These are phyloP conservation scores for Drosophila mercatorum DNA, from an alignment of 2,888 invertebrate species.

Conservation along the genomic window DNA sequence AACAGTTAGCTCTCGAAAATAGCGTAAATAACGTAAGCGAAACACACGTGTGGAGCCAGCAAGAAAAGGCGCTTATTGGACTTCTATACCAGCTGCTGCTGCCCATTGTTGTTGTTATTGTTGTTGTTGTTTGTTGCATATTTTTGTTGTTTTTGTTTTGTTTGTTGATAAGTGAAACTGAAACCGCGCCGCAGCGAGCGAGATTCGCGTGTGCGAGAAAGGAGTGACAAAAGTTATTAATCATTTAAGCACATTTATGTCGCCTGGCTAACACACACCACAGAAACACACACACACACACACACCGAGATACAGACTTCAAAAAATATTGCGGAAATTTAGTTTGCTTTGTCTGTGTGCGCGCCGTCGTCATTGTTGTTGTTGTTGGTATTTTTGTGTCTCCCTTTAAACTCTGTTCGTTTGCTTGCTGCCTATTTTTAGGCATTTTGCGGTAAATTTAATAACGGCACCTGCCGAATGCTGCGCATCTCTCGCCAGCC, in stretches of 20 bases:
- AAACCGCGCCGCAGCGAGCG: constrained; percentile 45
- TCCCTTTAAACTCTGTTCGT: constrained; percentile 31
- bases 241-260: constrained; percentile 75
- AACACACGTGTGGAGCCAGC: constrained; percentile 56
- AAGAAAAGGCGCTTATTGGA: constrained; percentile 49
- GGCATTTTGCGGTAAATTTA: constrained; percentile 27
- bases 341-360: constrained; percentile 36
- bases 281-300: constrained; percentile 10
- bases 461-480: constrained; percentile 39
- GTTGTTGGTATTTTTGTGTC: background rate
- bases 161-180: constrained; percentile 60
- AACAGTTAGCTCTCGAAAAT: constrained; percentile 9
- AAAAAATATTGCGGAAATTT: constrained; percentile 44
- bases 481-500: constrained; percentile 9
- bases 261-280: constrained; percentile 48
- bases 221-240: constrained; percentile 75
- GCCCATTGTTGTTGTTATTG: constrained; percentile 2
- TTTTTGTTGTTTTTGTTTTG: constrained; percentile 32
- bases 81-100: constrained; percentile 39
- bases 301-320: constrained; percentile 12
- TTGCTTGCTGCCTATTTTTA: constrained; percentile 23
- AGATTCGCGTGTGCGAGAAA: constrained; percentile 51
- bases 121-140: constrained; percentile 12
- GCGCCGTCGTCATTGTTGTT: background rate
- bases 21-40: constrained; percentile 33